Conservation (phyloP, 2,888 invertebrate genomes). For the Druceiella hillmani region DNA sequence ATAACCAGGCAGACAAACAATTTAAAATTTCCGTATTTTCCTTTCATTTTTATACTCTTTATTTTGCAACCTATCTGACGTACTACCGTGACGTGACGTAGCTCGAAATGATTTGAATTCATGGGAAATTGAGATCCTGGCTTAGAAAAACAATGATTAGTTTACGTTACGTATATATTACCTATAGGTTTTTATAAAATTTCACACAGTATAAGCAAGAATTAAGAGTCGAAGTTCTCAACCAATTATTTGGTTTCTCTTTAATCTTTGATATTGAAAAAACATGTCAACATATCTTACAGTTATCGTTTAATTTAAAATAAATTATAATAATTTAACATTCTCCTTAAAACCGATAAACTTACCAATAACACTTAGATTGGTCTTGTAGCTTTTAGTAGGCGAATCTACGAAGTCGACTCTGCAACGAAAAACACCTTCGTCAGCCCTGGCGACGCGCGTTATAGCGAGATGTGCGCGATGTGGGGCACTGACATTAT, state of each 20-base stretch:
- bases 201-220: constrained; percentile 6
- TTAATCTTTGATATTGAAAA: background rate
- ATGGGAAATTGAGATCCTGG: too few relatives aligned
- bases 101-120: too few relatives aligned
- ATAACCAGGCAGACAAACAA: too few relatives aligned
- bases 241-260: constrained; percentile 12
- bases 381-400: constrained; percentile 80
- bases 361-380: constrained; percentile 84
- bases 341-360: constrained; percentile 21
- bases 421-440: constrained; percentile 81
- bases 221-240: constrained; percentile 5
- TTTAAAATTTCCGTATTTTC: too few relatives aligned
- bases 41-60: too few relatives aligned
- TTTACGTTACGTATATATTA: too few relatives aligned
- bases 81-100: too few relatives aligned
- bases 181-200: too few relatives aligned
- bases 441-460: constrained; percentile 66
- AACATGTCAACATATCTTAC: background rate
- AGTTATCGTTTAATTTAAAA: background rate
- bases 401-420: constrained; percentile 87
- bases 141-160: too few relatives aligned
- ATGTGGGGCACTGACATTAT: constrained; percentile 63
- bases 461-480: constrained; percentile 70
- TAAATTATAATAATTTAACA: background rate
- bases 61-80: too few relatives aligned